Percentiles rank a stretch among this genome's conserved stretches.
Evolutionary conservation across 1,140 invertebrate genomes (phyloP).

Genomic region (Ptiloglossa arizonensis): DNA sequence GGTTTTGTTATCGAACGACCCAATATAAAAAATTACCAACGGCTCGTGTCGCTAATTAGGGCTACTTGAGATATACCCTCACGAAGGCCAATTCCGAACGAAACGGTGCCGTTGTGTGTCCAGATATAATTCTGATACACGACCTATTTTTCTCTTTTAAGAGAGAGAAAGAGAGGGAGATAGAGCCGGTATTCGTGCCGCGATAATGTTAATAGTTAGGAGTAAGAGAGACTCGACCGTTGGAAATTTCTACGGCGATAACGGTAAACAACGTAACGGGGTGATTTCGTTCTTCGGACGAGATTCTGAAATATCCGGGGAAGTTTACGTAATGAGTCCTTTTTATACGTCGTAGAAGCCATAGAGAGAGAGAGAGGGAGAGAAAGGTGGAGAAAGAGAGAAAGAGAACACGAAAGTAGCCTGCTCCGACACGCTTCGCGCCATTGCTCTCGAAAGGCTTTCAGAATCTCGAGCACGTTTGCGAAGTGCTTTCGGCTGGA

Average conservation of each 20-base stretch:
- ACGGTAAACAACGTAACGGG: not conserved
- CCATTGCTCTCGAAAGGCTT: not conserved
- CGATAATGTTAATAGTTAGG: not conserved
- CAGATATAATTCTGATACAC: slow-evolving; percentile 1
- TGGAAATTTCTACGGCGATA: not conserved
- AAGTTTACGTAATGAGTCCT: not conserved
- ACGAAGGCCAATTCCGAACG: not conserved
- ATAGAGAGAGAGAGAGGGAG: not conserved
- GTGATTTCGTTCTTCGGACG: not conserved
- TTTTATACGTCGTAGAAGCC: not conserved
- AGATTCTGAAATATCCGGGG: not conserved
- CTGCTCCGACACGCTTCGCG: not conserved
- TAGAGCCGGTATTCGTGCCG: not conserved
- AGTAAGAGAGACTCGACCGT: not conserved
- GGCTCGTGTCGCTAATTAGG: slow-evolving; percentile 5
- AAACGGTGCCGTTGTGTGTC: not conserved
- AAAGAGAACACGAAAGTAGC: not conserved
- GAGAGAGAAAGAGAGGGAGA: not conserved
- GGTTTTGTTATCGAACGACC: not conserved
- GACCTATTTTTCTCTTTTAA: not conserved
- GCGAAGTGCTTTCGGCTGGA: not conserved
- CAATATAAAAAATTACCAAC: not conserved
- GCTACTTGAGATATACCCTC: not conserved
- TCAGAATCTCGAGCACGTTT: slow-evolving; percentile 3
- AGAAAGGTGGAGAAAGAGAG: not conserved